phyloP scores from a whole-genome alignment of 2,797 vertebrate species.

The Rhinella marina region DNA sequence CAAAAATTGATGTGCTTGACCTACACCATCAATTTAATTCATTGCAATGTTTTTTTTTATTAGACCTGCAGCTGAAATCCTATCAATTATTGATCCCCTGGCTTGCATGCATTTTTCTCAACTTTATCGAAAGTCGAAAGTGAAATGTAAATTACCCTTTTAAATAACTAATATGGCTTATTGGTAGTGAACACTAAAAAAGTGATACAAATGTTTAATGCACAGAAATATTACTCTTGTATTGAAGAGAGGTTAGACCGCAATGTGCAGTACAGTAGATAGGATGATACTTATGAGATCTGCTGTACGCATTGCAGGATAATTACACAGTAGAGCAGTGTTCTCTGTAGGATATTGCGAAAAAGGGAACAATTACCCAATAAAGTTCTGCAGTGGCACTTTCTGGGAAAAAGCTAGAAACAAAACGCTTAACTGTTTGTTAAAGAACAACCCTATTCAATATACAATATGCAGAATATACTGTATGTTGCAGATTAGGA shows the following conservation, averaged over 20 bases:
- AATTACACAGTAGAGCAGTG: neutral
- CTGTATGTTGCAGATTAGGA: too few species aligned
- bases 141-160: constrained; percentile 21
- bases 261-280: neutral
- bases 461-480: too few species aligned
- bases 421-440: neutral
- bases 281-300: neutral
- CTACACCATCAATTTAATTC: constrained; percentile 52
- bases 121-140: neutral
- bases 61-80: constrained; percentile 31
- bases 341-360: neutral
- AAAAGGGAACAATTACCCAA: neutral
- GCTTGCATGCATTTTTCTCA: constrained; percentile 28
- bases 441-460: neutral
- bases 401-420: neutral
- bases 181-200: neutral
- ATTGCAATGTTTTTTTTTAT: constrained; percentile 39
- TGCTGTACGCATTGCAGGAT: neutral
- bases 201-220: neutral
- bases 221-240: neutral
- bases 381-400: neutral
- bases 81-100: constrained; percentile 49
- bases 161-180: neutral
- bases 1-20: constrained; percentile 36
- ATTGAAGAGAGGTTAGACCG: neutral